Base-by-base conservation (phyloP, 2,113 vertebrate species). In the Apistogramma diplotaenia region DNA sequence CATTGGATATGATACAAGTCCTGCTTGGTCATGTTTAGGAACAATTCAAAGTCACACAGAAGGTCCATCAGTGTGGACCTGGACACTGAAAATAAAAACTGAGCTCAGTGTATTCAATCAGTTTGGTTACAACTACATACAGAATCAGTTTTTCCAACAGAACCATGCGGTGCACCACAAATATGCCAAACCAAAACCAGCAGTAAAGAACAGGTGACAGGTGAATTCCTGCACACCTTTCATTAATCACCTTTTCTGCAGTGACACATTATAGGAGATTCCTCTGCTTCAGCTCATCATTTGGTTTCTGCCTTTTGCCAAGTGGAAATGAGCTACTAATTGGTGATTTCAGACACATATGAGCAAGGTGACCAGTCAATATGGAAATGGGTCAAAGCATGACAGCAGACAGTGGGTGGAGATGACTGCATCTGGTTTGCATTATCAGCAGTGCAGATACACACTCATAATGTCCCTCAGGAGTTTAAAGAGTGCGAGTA, bases 1-100 rank as follows among this genome's bases (percentile, higher is more conserved):
- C 35, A 40, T 1, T 62, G 21, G n/a, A 16, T 62, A 40, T 23
- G 35, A 43, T 62, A 0, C 0, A 62, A 62, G 40, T 40, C 4
- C n/a, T 0, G 23, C 0, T 0, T 43, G 0, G n/a, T 62, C 16
- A 43, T 6, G 12, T 62, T 23, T 40, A 16, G 1, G 35, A 16
- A n/a, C n/a, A n/a, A n/a, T n/a, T n/a, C n/a, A n/a, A n/a, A n/a
- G n/a, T n/a, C n/a, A n/a, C n/a, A n/a, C n/a, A n/a, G n/a, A n/a
- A n/a, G n/a, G n/a, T n/a, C n/a, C n/a, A n/a, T n/a, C n/a, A n/a
- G n/a, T n/a, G n/a, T n/a, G n/a, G n/a, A n/a, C n/a, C n/a, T n/a
- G n/a, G n/a, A n/a, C n/a, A n/a, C n/a, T n/a, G n/a, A n/a, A n/a
- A n/a, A n/a, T n/a, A n/a, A n/a, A n/a, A n/a, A n/a, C 61, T 25